phyloP scores from a whole-genome alignment of 2,113 vertebrate species.

The Electrona antarctica region DNA sequence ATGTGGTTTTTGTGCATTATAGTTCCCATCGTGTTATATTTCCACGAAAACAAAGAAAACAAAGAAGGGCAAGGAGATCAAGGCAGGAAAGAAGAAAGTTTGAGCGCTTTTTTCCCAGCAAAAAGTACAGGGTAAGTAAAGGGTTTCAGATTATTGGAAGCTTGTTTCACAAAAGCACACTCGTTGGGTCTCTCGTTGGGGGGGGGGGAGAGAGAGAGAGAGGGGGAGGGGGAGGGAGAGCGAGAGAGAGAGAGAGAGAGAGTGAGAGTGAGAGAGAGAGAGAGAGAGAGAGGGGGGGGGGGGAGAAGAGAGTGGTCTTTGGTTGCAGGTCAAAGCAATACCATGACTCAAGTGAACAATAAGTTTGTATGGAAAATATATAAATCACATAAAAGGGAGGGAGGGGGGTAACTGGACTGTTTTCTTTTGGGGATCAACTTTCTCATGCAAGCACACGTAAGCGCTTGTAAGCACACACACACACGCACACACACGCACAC shows the following conservation, averaged over 20 bases:
- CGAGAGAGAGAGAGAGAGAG: neutral
- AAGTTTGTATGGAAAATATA: constrained; percentile 33
- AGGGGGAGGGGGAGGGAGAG: neutral
- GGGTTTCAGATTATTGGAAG: too few species aligned
- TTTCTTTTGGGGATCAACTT: constrained; percentile 22
- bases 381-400: constrained; percentile 39
- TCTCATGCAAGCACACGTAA: neutral
- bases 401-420: constrained; percentile 15
- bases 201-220: constrained; percentile 1
- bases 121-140: too few species aligned
- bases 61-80: too few species aligned
- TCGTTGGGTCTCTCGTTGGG: too few species aligned
- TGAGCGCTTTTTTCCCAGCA: too few species aligned
- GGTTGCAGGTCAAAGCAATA: constrained; percentile 27
- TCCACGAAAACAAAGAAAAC: too few species aligned
- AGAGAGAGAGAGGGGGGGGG: neutral
- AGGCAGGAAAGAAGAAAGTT: too few species aligned
- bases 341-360: constrained; percentile 16
- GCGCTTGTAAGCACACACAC: neutral
- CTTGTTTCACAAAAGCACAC: too few species aligned
- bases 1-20: too few species aligned
- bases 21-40: too few species aligned
- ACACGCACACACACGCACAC: neutral
- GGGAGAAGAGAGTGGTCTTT: neutral
- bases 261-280: neutral